Evolutionary conservation across 1,140 invertebrate genomes (phyloP), one percentile per base, ranked within the genome.

Genomic region (Bombus fervidus): DNA sequence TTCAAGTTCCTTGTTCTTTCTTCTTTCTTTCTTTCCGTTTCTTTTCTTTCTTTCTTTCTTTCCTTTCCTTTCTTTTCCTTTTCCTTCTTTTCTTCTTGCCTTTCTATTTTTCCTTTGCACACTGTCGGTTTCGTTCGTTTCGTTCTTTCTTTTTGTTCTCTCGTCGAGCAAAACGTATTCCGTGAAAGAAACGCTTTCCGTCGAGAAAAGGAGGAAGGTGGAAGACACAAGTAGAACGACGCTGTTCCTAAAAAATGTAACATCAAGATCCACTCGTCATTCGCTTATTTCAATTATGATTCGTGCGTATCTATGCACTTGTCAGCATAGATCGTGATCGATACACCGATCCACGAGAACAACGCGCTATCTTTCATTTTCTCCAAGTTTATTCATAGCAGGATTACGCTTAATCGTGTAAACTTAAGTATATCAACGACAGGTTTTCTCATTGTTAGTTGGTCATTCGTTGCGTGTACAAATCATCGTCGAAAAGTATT

Each of bases 1-100:
- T 53, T 81, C 76, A 53, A 85, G 53, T 80, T 85, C 53, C 68
- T 53, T 79, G n/a, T 69, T 10, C 43, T 81, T 81, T 73, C 37
- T 59, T 41, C 28, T 57, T 64, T 22, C 25, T 47, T 74, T 31
- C 37, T 47, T 66, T 25, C 3, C 6, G 9, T 41, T 41, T 4
- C 1, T 4, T 71, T 43, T 25, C n/a, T 37, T 22, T 41, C 53
- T 34, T 31, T 4, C 37, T 53, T 57, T 31, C 13, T 12, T 57
- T 28, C n/a, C n/a, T 31, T 22, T 59, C 3, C 8, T 9, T 47
- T 47, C 4, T 2, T 34, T 28, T 47, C 37, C 12, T 22, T 5
- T 71, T 47, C 15, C 15, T 37, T 69, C 31, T 37, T 43, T 57
- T 5, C 28, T 25, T 13, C 39, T 68, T 69, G 31, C 9, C 31